Conservation (phyloP, 1,140 invertebrate genomes). For the Leptopilina clavipes region DNA sequence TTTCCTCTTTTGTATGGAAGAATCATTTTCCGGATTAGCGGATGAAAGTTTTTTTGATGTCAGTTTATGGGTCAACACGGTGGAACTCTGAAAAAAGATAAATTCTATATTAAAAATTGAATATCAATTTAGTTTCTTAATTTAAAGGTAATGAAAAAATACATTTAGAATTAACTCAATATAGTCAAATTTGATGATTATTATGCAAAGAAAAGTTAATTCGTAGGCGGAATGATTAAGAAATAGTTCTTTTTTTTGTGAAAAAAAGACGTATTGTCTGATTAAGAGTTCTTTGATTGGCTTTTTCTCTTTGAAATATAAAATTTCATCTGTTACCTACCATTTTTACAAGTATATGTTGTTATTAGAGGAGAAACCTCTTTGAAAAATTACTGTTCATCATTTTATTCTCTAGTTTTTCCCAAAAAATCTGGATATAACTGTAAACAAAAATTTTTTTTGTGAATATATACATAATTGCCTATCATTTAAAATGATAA, state of each 20-base stretch:
- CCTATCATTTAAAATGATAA: too few relatives aligned
- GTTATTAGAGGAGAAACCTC: constrained; percentile 16
- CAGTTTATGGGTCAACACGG: not conserved
- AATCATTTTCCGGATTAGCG: not conserved
- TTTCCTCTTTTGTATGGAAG: constrained; percentile 28
- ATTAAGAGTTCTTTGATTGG: too few relatives aligned
- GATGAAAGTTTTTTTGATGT: not conserved
- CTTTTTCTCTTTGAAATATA: not conserved
- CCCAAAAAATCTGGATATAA: not conserved
- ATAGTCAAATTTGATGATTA: too few relatives aligned
- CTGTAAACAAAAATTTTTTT: constrained; percentile 16
- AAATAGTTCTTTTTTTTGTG: too few relatives aligned
- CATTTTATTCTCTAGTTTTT: not conserved
- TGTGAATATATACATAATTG: not conserved
- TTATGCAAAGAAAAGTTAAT: too few relatives aligned
- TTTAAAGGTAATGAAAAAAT: not conserved
- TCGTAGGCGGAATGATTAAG: too few relatives aligned
- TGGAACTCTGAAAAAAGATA: not conserved
- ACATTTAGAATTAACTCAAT: too few relatives aligned
- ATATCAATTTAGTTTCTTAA: not conserved
- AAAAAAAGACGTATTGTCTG: too few relatives aligned
- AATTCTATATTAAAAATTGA: not conserved
- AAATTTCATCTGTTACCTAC: not conserved
- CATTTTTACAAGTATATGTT: not conserved
- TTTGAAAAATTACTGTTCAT: constrained; percentile 23